Base-by-base conservation (phyloP, 2,797 vertebrate genomes). In the Margarornis squamiger region DNA sequence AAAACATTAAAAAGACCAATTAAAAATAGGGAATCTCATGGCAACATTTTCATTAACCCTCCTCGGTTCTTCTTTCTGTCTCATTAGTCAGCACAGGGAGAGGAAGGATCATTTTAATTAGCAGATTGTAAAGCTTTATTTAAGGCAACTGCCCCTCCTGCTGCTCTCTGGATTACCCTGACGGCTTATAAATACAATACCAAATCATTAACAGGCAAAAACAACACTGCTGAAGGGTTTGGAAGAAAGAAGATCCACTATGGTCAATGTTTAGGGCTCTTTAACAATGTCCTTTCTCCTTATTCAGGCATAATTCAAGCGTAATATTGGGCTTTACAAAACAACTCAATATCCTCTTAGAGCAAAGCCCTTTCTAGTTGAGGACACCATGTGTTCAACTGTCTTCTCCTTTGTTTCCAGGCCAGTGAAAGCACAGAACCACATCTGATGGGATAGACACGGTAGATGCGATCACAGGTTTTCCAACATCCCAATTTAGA, bases 51-150 rank as follows among this genome's bases (percentile, higher is more conserved):
- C 96, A 97, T 98, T 97, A 98, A 97, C 97, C 92, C 95, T 93
- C 94, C 93, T 71, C 6, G 3, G 68, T 46, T 76, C 91, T 92
- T 68, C 96, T 97, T 95, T 93, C 96, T 96, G 92, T 97, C 96
- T 98, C 97, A 95, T 96, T 97, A 98, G 97, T 96, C 88, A 95
- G 93, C 80, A 57, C 23, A 70, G 88, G 81, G 91, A 94, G 95
- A 97, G 96, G 95, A 97, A 97, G 96, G 96, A 97, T 96, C 78
- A 94, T 97, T 97, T 97, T 98, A 98, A 98, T 98, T 97, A 98
- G 96, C 94, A 90, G 92, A 96, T 93, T 95, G 97, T 95, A 97
- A 96, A 96, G 97, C 96, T 97, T 96, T 95, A 94, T 97, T 95
- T 84, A 78, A 96, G 92, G 93, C 89, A 80, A 96, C 95, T 80